These are phyloP conservation scores for Alligator mississippiensis DNA, from an alignment of 2,113 vertebrate genomes.

Conservation along the genomic window DNA sequence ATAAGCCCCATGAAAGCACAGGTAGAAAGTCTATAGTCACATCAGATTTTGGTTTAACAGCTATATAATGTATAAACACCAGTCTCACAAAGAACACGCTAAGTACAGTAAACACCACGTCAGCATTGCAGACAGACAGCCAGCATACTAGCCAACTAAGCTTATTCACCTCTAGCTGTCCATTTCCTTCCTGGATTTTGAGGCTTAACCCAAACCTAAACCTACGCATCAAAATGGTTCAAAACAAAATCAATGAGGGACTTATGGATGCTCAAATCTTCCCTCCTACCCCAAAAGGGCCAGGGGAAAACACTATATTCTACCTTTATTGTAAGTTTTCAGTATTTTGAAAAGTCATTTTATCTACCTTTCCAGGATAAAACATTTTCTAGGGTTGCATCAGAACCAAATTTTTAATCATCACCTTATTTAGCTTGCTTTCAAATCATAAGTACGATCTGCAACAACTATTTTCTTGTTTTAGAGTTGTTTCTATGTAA, in stretches of 20 bases:
- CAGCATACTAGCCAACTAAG: background rate
- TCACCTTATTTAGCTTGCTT: background rate
- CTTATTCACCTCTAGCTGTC: background rate
- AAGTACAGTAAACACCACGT: conserved; percentile 17
- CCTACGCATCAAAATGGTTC: background rate
- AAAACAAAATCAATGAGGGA: background rate
- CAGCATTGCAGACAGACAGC: conserved; percentile 1
- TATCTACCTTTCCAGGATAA: background rate
- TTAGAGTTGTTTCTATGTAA: background rate
- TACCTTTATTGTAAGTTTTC: background rate
- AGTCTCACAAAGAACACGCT: background rate
- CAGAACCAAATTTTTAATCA: background rate
- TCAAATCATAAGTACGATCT: background rate
- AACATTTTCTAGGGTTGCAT: background rate
- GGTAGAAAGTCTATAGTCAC: background rate
- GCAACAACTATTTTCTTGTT: background rate
- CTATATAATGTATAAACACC: background rate
- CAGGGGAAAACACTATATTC: background rate
- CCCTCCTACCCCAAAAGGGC: background rate
- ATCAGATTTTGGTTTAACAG: background rate
- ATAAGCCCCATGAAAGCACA: background rate
- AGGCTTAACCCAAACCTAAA: background rate
- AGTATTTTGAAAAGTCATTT: background rate
- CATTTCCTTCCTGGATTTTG: background rate
- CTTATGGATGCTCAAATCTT: background rate